A percentile compares a stretch with the other conserved stretches of the same genome.
phyloP scores from a whole-genome alignment of 2,797 vertebrate genomes.

The Esox masquinongy region DNA sequence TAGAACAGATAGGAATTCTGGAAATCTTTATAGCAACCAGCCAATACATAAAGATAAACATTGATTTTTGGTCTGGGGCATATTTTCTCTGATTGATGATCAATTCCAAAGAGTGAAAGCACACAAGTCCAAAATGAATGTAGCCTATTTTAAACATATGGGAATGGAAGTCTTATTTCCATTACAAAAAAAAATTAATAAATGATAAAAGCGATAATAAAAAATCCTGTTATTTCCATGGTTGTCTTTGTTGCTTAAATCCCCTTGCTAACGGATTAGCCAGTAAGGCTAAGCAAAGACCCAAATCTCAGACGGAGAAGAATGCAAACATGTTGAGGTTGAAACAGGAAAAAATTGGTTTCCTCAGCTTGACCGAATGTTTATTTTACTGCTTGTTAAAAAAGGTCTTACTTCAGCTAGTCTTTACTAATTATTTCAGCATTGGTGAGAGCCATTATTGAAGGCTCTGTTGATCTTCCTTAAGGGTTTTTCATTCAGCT shows the following conservation, averaged over 20 bases:
- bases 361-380: slow-evolving; percentile 3
- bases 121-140: not conserved
- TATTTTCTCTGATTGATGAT: not conserved
- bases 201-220: not conserved
- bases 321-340: not conserved
- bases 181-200: not conserved
- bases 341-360: not conserved
- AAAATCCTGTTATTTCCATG: not conserved
- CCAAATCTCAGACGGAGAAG: not conserved
- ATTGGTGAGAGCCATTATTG: slow-evolving; percentile 1
- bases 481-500: not conserved
- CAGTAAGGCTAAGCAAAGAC: not conserved
- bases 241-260: slow-evolving; percentile 2
- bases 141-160: not conserved
- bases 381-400: slow-evolving; percentile 3
- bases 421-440: slow-evolving; percentile 11
- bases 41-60: not conserved
- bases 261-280: not conserved
- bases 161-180: not conserved
- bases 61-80: not conserved
- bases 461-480: not conserved
- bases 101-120: not conserved
- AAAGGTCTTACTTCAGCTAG: not conserved
- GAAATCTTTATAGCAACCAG: not conserved
- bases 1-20: not conserved